Evolutionary conservation across 2,888 invertebrate species (phyloP).

Genomic region (Osmoderma eremita): DNA sequence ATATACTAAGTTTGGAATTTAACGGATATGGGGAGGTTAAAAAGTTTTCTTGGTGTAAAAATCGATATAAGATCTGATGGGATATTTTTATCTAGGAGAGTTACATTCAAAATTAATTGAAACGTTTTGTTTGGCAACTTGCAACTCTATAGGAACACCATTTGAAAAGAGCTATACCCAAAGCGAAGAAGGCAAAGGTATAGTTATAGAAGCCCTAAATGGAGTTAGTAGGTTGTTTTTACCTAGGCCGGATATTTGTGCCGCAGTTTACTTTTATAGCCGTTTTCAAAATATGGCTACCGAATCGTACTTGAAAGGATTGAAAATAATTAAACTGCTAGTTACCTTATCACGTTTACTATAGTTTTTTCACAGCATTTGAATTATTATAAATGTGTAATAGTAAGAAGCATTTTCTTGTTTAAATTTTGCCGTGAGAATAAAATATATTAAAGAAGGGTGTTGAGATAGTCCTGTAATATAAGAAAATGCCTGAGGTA

Average conservation of each 20-base stretch:
- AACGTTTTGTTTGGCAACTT: constrained; percentile 51
- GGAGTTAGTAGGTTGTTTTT: constrained; percentile 38
- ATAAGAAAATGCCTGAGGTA: no score
- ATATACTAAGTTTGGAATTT: constrained; percentile 45
- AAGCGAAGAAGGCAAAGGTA: constrained; percentile 13
- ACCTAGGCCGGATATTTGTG: constrained; percentile 33
- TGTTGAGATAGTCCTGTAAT: no score
- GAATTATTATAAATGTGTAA: no score
- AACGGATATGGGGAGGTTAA: constrained; percentile 50
- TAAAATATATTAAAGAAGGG: no score
- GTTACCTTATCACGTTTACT: no score
- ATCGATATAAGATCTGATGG: constrained; percentile 45
- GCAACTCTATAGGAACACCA: constrained; percentile 48
- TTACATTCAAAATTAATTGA: constrained; percentile 49
- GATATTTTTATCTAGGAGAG: constrained; percentile 48
- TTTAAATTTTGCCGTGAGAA: no score
- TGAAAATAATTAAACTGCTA: constrained; percentile 49
- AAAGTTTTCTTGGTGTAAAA: constrained; percentile 51
- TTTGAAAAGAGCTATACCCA: constrained; percentile 44
- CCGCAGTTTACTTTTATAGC: constrained; percentile 39
- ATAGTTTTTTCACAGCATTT: no score
- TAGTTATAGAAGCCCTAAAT: constrained; percentile 20
- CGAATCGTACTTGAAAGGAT: constrained; percentile 45
- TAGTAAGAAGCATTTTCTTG: no score
- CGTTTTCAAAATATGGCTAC: constrained; percentile 27